phyloP scores from a whole-genome alignment of 2,888 invertebrate species.

The Idaea straminata region DNA sequence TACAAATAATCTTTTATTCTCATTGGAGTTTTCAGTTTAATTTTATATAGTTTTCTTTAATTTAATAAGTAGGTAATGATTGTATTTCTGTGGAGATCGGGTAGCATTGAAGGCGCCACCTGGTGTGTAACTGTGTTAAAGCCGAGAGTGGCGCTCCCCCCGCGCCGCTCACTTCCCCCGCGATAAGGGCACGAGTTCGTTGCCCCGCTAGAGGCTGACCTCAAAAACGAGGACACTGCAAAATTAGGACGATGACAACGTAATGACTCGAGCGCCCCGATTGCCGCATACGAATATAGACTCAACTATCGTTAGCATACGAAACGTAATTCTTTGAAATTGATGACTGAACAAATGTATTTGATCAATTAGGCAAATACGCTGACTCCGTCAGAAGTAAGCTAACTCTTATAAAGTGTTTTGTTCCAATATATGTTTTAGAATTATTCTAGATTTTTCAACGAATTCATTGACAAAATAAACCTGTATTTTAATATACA shows the following conservation, averaged over 20 bases:
- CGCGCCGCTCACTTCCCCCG: conserved; percentile 49
- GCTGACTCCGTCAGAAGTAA: conserved; percentile 71
- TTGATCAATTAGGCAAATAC: conserved; percentile 80
- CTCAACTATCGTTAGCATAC: conserved; percentile 40
- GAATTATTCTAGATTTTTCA: conserved; percentile 45
- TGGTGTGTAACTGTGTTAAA: conserved; percentile 1
- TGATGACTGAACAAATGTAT: conserved; percentile 69
- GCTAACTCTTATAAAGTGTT: conserved; percentile 64
- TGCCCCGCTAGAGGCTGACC: conserved; percentile 82
- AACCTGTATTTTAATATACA: no score
- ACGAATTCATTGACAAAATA: conserved; percentile 10
- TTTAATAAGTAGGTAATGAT: neutral
- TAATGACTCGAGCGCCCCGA: conserved; percentile 70
- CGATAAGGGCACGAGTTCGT: conserved; percentile 81
- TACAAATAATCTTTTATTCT: neutral
- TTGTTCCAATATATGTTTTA: conserved; percentile 61
- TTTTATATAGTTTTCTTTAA: neutral
- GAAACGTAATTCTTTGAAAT: conserved; percentile 36
- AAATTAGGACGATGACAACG: conserved; percentile 80
- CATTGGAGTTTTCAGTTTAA: neutral
- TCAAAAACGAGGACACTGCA: conserved; percentile 87
- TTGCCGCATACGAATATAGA: conserved; percentile 50
- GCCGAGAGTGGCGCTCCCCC: conserved; percentile 32
- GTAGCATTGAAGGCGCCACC: conserved; percentile 4
- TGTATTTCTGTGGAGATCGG: neutral